Evolutionary conservation across 92 coral and sea anemone species (phyloP), one percentile per base, ranked within the genome.

Genomic region (Phenganax stokvisi): DNA sequence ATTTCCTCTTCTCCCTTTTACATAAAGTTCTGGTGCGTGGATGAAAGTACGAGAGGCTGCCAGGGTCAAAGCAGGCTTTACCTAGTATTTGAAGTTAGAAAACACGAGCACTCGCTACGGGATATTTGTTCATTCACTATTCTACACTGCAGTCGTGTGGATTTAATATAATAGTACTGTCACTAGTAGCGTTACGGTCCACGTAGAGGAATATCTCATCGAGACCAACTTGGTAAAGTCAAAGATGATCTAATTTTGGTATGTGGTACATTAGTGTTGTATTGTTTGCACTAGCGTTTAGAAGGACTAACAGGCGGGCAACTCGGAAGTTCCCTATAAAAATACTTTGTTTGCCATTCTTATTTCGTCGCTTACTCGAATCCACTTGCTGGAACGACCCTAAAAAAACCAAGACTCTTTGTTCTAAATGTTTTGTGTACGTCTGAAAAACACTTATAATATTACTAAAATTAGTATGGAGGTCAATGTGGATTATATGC

Each of bases 71-170:
- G 53, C 47, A 68, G 47, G 73, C 73, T 37, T 68, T 68, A 29
- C 47, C 47, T 68, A 30, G 73, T 68, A 51, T 68, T 68, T 30
- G 16, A 37, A 52, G 73, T 29, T 29, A 68, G 53, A 68, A 68
- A 68, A 68, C 53, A 68, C 73, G 73, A 37, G 54, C n/a, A 5
- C 9, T 29, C 73, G 7, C 73, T 29, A 68, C 73, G 47, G 73
- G 73, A 37, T 37, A 37, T 68, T 68, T 68, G 47, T 68, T 64
- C 53, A 30, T 30, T 68, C 73, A 12, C 37, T 68, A 68, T 12
- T 3, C 27, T 64, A 64, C 73, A 30, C 73, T 30, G 73, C 31
- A 68, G 52, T 68, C 73, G 30, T 30, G 73, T 68, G 53, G 73
- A 68, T 37, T 68, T 68, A 68, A 68, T 30, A 68, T 0, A 3